Conservation (phyloP, 2,797 vertebrate genomes). For the Hoplostethus mediterraneus region DNA sequence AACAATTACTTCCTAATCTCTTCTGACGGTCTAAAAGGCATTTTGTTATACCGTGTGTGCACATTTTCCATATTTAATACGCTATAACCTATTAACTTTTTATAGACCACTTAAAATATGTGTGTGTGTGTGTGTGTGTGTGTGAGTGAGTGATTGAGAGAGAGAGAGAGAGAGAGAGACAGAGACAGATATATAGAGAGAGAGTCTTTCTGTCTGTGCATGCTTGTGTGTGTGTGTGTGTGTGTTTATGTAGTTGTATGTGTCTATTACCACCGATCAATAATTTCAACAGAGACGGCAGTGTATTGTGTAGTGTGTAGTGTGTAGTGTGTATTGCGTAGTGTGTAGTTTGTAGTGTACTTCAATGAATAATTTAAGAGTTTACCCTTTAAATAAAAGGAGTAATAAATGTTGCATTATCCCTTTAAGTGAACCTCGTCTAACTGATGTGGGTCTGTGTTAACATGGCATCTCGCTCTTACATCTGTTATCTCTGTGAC, state of each 20-base stretch:
- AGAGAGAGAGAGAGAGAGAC: too few species aligned
- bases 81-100: not conserved
- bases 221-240: too few species aligned
- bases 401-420: not conserved
- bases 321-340: conserved; percentile 48
- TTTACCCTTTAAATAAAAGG: not conserved
- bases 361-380: not conserved
- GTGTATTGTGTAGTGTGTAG: conserved; percentile 28
- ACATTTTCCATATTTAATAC: not conserved
- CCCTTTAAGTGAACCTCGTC: not conserved
- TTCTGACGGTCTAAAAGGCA: not conserved
- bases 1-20: not conserved
- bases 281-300: not conserved
- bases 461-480: not conserved
- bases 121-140: not conserved
- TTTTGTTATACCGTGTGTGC: not conserved
- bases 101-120: not conserved
- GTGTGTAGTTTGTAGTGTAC: conserved; percentile 27
- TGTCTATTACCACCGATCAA: not conserved
- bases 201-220: too few species aligned
- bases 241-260: too few species aligned
- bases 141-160: not conserved
- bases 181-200: too few species aligned
- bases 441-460: too few species aligned
- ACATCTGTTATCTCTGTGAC: not conserved